A percentile compares a stretch with the other conserved stretches of the same genome.
Conservation (phyloP, 2,113 vertebrate genomes). For the Peromyscus maniculatus region DNA sequence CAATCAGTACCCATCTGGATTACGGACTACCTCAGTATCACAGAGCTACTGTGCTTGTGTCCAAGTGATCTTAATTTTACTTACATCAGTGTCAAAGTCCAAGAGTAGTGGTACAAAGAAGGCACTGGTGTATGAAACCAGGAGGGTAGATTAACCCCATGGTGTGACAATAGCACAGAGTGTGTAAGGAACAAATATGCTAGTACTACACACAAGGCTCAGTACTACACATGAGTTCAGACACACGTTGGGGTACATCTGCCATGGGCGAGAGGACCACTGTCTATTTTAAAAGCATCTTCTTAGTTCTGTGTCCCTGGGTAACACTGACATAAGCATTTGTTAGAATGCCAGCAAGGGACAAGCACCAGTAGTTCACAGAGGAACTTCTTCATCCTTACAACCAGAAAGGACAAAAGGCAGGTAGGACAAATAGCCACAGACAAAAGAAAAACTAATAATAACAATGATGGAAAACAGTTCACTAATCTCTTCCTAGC, state of each 20-base stretch:
- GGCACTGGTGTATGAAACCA: neutral
- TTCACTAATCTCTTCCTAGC: neutral
- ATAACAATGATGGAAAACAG: neutral
- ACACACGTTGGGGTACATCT: neutral
- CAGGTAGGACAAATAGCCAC: neutral
- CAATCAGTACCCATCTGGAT: neutral
- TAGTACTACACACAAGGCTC: neutral
- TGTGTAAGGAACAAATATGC: neutral
- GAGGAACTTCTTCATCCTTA: neutral
- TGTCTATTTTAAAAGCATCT: neutral
- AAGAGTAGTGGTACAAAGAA: neutral
- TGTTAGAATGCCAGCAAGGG: neutral
- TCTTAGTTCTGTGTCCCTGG: neutral
- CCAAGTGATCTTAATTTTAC: neutral
- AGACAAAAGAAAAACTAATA: neutral
- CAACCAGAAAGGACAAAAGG: constrained; percentile 5
- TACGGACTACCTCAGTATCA: neutral
- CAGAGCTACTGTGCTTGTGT: neutral
- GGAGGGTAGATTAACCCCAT: neutral
- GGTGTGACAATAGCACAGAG: too few species aligned
- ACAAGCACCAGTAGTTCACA: neutral
- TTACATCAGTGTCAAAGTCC: neutral
- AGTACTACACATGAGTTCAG: neutral
- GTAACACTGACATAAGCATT: neutral
- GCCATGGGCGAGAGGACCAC: neutral